Conservation (phyloP, 2,888 invertebrate genomes). For the Hylaea fasciaria region DNA sequence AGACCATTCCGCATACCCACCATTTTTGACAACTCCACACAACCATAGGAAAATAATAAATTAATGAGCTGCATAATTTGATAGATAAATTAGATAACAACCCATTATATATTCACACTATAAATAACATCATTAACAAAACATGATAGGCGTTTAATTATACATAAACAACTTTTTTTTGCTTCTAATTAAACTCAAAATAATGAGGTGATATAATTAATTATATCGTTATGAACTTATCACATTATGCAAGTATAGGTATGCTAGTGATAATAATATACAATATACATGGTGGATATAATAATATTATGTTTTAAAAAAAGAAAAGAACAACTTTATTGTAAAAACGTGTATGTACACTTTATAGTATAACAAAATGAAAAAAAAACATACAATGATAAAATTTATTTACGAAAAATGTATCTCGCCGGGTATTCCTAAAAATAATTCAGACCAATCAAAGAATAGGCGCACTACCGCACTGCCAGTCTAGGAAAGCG, state of each 20-base stretch:
- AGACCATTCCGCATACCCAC: slow-evolving; percentile 12
- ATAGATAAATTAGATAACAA: slow-evolving; percentile 19
- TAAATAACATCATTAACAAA: slow-evolving; percentile 25
- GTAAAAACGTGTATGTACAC: too few relatives aligned
- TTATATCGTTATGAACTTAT: slow-evolving; percentile 15
- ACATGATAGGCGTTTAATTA: slow-evolving; percentile 31
- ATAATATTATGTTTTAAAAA: too few relatives aligned
- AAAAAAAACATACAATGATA: too few relatives aligned
- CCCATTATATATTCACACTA: slow-evolving; percentile 26
- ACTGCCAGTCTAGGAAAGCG: slow-evolving; percentile 45
- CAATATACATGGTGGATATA: too few relatives aligned
- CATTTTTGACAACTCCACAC: slow-evolving; percentile 1
- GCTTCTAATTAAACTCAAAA: slow-evolving; percentile 17
- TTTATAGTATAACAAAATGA: too few relatives aligned
- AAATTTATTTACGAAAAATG: neutral
- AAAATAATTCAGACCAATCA: slow-evolving; percentile 2
- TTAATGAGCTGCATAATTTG: slow-evolving; percentile 4
- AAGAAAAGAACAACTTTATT: too few relatives aligned
- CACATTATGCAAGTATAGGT: slow-evolving; percentile 8
- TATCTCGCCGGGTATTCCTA: neutral
- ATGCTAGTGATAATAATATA: neutral
- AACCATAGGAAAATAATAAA: slow-evolving; percentile 3
- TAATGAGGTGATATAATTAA: slow-evolving; percentile 26
- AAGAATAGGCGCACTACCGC: slow-evolving; percentile 19
- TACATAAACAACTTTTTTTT: slow-evolving; percentile 26